Conservation (phyloP, 2,113 vertebrate species). For the Passer montanus region DNA sequence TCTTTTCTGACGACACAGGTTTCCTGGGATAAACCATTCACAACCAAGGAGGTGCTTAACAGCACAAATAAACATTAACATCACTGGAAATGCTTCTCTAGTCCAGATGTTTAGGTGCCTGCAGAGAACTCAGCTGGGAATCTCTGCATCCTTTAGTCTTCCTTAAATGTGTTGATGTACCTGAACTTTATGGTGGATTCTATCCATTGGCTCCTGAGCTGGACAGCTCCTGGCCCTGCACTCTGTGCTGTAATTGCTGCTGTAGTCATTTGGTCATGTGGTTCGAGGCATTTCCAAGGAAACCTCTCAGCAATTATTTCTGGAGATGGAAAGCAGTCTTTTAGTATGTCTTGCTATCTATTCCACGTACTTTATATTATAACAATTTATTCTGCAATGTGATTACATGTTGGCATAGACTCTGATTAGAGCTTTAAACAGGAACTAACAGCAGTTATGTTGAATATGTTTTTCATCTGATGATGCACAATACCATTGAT, state of each 20-base stretch:
- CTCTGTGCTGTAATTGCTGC: background rate
- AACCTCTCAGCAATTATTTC: conserved; percentile 60
- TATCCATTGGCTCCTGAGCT: background rate
- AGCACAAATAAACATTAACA: background rate
- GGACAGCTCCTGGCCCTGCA: background rate
- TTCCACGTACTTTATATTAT: conserved; percentile 60
- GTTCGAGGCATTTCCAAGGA: conserved; percentile 67
- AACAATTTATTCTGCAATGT: conserved; percentile 72
- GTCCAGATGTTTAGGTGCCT: background rate
- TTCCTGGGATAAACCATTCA: background rate
- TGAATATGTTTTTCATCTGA: conserved; percentile 72
- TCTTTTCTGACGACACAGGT: background rate
- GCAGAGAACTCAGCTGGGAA: background rate
- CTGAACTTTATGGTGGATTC: background rate
- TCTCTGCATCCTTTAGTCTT: background rate
- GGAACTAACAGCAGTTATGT: conserved; percentile 70
- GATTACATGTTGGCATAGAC: conserved; percentile 71
- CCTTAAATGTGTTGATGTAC: background rate
- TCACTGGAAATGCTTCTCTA: background rate
- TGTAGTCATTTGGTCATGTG: conserved; percentile 22
- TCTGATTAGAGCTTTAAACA: conserved; percentile 75
- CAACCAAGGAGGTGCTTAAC: background rate
- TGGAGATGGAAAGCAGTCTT: conserved; percentile 58
- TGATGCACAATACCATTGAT: conserved; percentile 75
- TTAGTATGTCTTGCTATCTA: conserved; percentile 51